Evolutionary conservation across 2,113 vertebrate species (phyloP).

Genomic region (Leucopsar rothschildi): DNA sequence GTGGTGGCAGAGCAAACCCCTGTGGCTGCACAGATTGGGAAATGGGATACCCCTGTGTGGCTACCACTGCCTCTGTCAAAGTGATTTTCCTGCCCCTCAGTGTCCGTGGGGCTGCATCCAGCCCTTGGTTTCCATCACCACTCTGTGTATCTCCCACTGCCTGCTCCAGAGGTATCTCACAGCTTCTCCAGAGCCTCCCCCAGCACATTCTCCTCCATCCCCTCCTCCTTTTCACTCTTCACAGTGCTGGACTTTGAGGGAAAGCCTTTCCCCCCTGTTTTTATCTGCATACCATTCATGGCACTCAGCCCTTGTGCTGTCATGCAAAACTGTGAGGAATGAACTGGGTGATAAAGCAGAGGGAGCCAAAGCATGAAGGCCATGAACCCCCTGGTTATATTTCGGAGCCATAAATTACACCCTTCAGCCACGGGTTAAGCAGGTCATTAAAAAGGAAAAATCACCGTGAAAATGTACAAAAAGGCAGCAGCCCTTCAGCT

Average conservation of each 20-base stretch:
- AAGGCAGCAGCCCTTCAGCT: neutral
- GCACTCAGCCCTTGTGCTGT: neutral
- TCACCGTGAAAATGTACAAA: neutral
- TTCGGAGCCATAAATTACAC: neutral
- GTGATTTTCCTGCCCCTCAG: neutral
- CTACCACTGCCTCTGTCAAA: neutral
- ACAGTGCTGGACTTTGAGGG: neutral
- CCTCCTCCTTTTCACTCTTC: neutral
- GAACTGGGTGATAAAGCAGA: neutral
- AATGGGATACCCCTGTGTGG: neutral
- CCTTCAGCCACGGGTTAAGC: neutral
- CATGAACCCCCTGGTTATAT: neutral
- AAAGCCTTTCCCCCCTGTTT: neutral
- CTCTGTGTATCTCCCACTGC: neutral
- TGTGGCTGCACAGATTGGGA: neutral
- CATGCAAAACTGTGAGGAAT: conserved; percentile 33
- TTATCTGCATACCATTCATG: conserved; percentile 30
- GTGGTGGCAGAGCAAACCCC: neutral
- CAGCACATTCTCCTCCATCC: neutral
- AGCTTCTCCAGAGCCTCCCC: neutral
- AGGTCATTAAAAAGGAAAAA: conserved; percentile 6
- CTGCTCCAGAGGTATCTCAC: neutral
- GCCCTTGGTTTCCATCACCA: neutral
- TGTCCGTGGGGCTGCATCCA: neutral
- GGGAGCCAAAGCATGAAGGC: neutral